Evolutionary conservation across 2,888 invertebrate genomes (phyloP), one percentile per base, ranked within the genome.

Genomic region (Drosophila greeni): DNA sequence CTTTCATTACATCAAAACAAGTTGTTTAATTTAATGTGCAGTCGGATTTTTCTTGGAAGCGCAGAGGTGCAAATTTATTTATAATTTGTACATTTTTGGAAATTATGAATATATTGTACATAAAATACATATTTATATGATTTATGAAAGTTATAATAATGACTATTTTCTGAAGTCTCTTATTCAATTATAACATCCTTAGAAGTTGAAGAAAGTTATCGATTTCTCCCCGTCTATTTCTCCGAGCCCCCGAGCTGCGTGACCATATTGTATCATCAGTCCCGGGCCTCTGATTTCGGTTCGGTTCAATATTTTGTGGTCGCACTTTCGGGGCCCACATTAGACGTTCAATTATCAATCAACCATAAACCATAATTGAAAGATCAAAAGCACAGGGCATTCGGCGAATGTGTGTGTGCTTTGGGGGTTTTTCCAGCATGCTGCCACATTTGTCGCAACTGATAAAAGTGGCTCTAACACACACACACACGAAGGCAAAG

Each of bases 321-420:
- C 36, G 20, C 49, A 20, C 36, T 31, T 23, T 40, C 23, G 36
- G 40, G 66, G 65, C 47, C 68, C 71, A 68, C 70, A 60, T 66
- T 66, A 67, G 70, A 62, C 73, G 65, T 75, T 66, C 77, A 83
- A 78, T 84, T 79, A 79, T 75, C 78, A 79, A 75, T 83, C 82
- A 79, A 70, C 74, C 84, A 83, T 72, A 78, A 74, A 64, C 70
- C 82, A 84, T 79, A 79, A 79, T 79, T 79, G 79, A 79, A 79
- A 82, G 84, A 79, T 79, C 79, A 79, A 84, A 79, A 64, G 66
- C 67, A 56, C 56, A 66, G 34, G 61, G 16, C 62, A 48, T 34
- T 33, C 42, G 9, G 47, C 16, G 5, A 54, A 36, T 49, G 54
- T 16, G 47, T 39, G 24, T 57, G 23, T 54, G 34, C 54, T 20